These are phyloP conservation scores for Scaptomyza hsui DNA, from an alignment of 1,140 invertebrate species.

Conservation along the genomic window DNA sequence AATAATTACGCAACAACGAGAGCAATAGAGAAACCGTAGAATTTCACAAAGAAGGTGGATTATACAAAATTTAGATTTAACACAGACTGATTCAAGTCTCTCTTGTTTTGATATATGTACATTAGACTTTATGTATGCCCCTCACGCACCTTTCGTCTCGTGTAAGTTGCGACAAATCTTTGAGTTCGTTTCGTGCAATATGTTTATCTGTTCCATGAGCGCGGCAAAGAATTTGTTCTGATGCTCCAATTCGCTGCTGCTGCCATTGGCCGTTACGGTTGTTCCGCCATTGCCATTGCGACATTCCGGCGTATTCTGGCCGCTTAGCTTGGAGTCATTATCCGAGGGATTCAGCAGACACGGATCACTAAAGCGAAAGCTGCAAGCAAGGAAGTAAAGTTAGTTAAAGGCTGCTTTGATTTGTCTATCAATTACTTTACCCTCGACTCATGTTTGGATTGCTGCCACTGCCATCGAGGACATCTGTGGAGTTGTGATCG, in stretches of 20 bases:
- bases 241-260: constrained; percentile 50
- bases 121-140: neutral
- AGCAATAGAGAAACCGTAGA: constrained; percentile 12
- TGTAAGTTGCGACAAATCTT: constrained; percentile 83
- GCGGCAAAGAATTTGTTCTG: constrained; percentile 80
- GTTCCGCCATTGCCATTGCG: constrained; percentile 58
- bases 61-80: constrained; percentile 19
- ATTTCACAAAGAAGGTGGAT: constrained; percentile 7
- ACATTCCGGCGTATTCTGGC: constrained; percentile 75
- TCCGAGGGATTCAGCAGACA: constrained; percentile 82
- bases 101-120: constrained; percentile 12
- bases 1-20: constrained; percentile 11
- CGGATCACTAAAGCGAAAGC: constrained; percentile 83
- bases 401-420: neutral
- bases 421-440: constrained; percentile 25
- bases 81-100: constrained; percentile 23
- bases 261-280: constrained; percentile 38
- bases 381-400: constrained; percentile 10
- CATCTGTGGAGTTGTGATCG: constrained; percentile 78
- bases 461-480: constrained; percentile 75
- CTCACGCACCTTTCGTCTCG: constrained; percentile 79
- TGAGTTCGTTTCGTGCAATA: constrained; percentile 83
- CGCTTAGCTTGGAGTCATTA: constrained; percentile 79
- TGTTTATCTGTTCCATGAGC: constrained; percentile 81
- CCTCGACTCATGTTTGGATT: constrained; percentile 76